Evolutionary conservation across 2,113 vertebrate species (phyloP), one percentile per base, ranked within the genome.

Genomic region (Felis chaus): DNA sequence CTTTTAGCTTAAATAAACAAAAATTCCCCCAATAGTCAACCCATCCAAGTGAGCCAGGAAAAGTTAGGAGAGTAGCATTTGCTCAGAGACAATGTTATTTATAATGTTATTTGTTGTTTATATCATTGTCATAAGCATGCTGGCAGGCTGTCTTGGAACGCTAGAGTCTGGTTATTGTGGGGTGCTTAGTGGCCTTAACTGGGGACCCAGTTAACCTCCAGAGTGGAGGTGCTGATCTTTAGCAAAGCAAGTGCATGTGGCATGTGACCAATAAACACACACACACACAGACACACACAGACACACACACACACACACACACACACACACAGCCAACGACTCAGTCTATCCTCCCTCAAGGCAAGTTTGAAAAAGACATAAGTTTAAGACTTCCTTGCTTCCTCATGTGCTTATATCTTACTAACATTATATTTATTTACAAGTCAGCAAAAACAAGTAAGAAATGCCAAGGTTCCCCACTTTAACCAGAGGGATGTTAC

Each of bases 1-100:
- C 88, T 71, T 25, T 53, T 71, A 45, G 61, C 41, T 88, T 71
- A 93, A 96, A 93, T 50, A 92, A 94, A 83, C 18, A 29, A 89
- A 88, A 93, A 81, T 4, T 4, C 31, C 5, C 36, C 7, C 27
- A 94, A 94, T 68, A 95, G 96, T 87, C 61, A 91, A 50, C 11
- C 21, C 25, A 94, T 76, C 8, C 78, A n/a, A 88, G 71, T 48
- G 23, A 88, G 48, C 12, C 76, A 78, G 91, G 90, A 57, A 7
- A 69, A 83, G 97, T 14, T 39, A 80, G 68, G 31, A 57, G 7
- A 57, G 7, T 23, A 73, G 27, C 12, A 71, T 48, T 50, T 45
- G 18, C 23, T 89, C 78, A 11, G 36, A 57, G 74, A 27, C 36
- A 94, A 39, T 36, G 21, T 11, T 36, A 39, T 74, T 85, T 57